Evolutionary conservation across 1,140 invertebrate species (phyloP), one percentile per base, ranked within the genome.

Genomic region (Oryzaephilus surinamensis): DNA sequence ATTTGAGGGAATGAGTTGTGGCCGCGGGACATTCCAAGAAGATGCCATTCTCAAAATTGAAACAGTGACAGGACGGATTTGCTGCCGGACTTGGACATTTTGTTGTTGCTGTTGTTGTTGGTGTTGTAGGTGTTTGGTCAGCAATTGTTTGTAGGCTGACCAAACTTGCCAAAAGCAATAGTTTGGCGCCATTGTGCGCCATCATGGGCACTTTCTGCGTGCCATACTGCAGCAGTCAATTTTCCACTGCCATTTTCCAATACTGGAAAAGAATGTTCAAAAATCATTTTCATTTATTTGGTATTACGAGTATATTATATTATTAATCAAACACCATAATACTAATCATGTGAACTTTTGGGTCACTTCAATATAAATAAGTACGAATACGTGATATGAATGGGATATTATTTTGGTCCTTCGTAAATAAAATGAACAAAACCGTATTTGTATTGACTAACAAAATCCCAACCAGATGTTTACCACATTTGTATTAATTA

Each of bases 31-130:
- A 94, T 64, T 94, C 87, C 46, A 93, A 68, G 65, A 87, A 89
- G 32, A 92, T 71, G 17, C 85, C 87, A 66, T 90, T 85, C 60
- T 90, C 84, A 59, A 90, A 86, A 64, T 84, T 84, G 68, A 90
- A 91, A 63, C 89, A 93, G 1, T 85, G 81, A 65, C 89, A 94
- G 47, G 76, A 76, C 10, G 80, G 77, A 56, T 78, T 82, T 46
- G 77, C 74, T 46, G 74, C 64, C 48, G 79, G 71, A 48, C 70
- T 75, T 23, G 82, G 82, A 55, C 82, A 85, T 37, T 52, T 24
- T 6, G 6, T 21, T 6, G 6, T 21, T 6, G 21, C 11, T 47
- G 18, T 47, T 52, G 33, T 54, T 39, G 36, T 50, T 38, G 14
- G 43, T 6, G 6, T 21, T 6, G 6, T 21, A 10, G 21, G 10